A percentile compares a stretch with the other conserved stretches of the same genome.
These are phyloP conservation scores for Hetaerina americana DNA, from an alignment of 1,140 invertebrate genomes.

Conservation along the genomic window DNA sequence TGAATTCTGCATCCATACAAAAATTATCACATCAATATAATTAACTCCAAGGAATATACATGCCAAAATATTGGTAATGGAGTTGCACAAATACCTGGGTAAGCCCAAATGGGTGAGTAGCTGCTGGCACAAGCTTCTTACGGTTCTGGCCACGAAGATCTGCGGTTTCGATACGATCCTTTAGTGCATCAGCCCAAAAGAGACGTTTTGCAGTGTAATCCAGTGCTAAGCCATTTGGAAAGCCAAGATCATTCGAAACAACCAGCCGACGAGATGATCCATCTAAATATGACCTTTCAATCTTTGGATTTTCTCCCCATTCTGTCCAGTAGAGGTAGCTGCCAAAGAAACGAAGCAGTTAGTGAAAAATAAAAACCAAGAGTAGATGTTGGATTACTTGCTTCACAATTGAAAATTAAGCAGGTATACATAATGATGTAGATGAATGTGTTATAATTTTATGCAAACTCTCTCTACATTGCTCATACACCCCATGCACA, in stretches of 20 bases:
- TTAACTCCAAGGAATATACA: neutral
- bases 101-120: constrained; percentile 61
- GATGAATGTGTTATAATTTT: neutral
- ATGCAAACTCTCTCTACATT: too few relatives aligned
- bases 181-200: constrained; percentile 83
- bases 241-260: constrained; percentile 61
- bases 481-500: too few relatives aligned
- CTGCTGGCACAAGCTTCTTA: constrained; percentile 50
- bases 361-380: neutral
- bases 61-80: neutral
- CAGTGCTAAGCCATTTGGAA: constrained; percentile 83
- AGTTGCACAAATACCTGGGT: constrained; percentile 44
- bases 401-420: constrained; percentile 4
- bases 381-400: neutral
- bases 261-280: constrained; percentile 61
- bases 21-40: neutral
- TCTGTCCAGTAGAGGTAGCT: constrained; percentile 85
- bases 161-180: constrained; percentile 79
- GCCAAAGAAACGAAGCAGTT: constrained; percentile 14
- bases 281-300: constrained; percentile 74
- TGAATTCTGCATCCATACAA: neutral
- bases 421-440: neutral
- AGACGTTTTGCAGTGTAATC: constrained; percentile 65
- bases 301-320: constrained; percentile 69
- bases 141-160: constrained; percentile 71